Conservation (phyloP, 2,888 invertebrate species). For the Torymus tubicola region DNA sequence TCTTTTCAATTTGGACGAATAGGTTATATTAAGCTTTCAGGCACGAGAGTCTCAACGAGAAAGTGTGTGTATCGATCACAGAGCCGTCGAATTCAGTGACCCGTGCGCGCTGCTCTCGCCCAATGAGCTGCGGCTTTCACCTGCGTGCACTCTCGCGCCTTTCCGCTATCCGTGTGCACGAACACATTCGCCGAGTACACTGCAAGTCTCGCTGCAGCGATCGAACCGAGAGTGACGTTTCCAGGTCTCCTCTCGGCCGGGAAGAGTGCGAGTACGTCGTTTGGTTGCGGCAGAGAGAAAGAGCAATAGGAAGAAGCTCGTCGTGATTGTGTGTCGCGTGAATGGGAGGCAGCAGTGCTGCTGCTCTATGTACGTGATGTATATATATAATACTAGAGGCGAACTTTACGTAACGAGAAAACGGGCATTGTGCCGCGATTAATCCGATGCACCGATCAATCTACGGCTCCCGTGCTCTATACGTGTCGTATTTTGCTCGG, state of each 20-base stretch:
- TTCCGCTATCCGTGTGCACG: background rate
- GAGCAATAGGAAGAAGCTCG: constrained; percentile 42
- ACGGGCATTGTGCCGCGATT: constrained; percentile 47
- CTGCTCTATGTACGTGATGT: background rate
- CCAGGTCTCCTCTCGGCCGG: constrained; percentile 55
- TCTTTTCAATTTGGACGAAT: background rate
- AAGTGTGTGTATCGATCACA: constrained; percentile 37
- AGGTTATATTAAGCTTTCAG: background rate
- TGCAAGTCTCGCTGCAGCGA: background rate
- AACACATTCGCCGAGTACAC: constrained; percentile 33
- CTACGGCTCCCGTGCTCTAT: constrained; percentile 5
- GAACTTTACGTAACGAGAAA: constrained; percentile 56
- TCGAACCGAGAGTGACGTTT: constrained; percentile 61
- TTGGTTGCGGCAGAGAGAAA: background rate
- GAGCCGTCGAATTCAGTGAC: constrained; percentile 5
- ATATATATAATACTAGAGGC: background rate
- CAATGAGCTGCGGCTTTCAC: constrained; percentile 33
- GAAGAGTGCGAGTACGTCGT: background rate
- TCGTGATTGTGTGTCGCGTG: constrained; percentile 24
- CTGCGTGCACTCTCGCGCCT: constrained; percentile 15
- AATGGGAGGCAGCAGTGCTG: background rate
- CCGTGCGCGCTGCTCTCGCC: background rate
- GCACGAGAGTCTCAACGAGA: constrained; percentile 15
- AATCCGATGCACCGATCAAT: constrained; percentile 49
- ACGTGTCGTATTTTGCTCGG: no score